Evolutionary conservation across 37 sponge, comb jelly and placozoan genomes (phyloP).

Genomic region (Spongilla lacustris): DNA sequence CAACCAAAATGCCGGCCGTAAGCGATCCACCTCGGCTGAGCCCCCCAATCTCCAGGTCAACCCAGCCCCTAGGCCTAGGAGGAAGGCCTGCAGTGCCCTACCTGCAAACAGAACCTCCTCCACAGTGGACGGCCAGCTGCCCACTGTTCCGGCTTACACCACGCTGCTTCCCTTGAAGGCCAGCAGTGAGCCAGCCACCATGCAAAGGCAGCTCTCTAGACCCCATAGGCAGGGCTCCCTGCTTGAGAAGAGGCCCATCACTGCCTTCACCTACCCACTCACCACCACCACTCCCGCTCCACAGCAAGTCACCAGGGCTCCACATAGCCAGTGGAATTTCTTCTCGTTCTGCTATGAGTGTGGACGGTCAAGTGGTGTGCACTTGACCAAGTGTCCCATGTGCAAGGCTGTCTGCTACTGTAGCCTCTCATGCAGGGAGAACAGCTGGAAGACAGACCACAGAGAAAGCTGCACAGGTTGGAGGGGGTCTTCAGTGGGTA

Average conservation of each 20-base stretch:
- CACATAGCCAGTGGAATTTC: slow-evolving; percentile 7
- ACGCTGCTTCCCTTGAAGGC: neutral
- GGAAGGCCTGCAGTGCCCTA: neutral
- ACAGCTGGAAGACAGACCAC: slow-evolving; percentile 71
- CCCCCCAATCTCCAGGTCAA: neutral
- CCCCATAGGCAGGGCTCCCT: neutral
- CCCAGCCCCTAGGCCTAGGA: neutral
- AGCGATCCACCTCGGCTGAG: neutral
- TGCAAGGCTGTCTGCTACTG: slow-evolving; percentile 68
- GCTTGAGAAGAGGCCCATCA: neutral
- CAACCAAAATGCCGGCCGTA: neutral
- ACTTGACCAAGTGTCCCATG: slow-evolving; percentile 48
- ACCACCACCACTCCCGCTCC: neutral
- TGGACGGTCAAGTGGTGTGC: slow-evolving; percentile 58
- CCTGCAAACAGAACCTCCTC: neutral
- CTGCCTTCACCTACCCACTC: neutral
- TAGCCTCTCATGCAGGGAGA: slow-evolving; percentile 53
- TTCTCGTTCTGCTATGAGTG: slow-evolving; percentile 76
- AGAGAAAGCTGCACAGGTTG: slow-evolving; percentile 53
- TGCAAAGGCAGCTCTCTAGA: neutral
- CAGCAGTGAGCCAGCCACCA: neutral
- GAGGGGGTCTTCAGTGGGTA: neutral
- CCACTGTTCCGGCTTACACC: neutral
- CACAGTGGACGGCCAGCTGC: too few species aligned
- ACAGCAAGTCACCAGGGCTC: neutral